Conservation (phyloP, 2,113 vertebrate genomes). For the Puffinus mauretanicus region DNA sequence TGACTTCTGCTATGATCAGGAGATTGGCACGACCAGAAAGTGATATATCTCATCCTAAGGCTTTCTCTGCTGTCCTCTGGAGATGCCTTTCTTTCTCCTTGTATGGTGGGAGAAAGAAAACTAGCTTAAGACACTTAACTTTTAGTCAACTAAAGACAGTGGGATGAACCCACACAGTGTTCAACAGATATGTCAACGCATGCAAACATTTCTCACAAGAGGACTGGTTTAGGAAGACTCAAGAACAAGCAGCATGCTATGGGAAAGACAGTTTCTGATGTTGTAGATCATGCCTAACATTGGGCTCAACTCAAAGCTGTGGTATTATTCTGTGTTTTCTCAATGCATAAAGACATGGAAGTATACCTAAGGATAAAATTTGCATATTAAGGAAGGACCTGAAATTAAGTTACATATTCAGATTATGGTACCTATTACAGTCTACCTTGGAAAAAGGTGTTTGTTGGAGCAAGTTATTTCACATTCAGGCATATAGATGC, state of each 20-base stretch:
- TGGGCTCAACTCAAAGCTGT: neutral
- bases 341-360: neutral
- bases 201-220: neutral
- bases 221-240: neutral
- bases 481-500: neutral
- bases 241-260: neutral
- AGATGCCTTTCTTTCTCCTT: neutral
- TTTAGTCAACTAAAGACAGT: neutral
- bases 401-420: neutral
- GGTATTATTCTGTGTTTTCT: neutral
- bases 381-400: neutral
- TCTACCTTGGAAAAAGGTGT: neutral
- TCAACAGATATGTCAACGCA: neutral
- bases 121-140: neutral
- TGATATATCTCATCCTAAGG: neutral
- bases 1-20: neutral
- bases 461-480: neutral
- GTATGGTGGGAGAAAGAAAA: neutral
- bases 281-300: neutral
- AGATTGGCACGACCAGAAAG: neutral
- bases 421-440: neutral
- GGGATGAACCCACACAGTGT: neutral
- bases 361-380: neutral
- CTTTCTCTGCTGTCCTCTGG: neutral
- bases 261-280: neutral